Base-by-base conservation (phyloP, 2,888 invertebrate genomes). In the Schizotus pectinicornis region DNA sequence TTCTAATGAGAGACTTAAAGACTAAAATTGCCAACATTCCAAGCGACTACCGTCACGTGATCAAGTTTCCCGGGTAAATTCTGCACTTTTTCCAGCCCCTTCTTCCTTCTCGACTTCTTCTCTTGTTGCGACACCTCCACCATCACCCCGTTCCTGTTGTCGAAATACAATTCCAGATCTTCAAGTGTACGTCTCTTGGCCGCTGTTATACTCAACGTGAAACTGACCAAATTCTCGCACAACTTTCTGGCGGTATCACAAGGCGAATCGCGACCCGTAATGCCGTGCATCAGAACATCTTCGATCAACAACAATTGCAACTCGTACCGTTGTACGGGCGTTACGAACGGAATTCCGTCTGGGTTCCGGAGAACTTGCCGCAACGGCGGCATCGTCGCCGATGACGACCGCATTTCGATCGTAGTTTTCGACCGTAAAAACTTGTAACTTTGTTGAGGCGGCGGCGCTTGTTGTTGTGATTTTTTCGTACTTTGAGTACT, bases 1-100 rank as follows among this genome's bases (percentile, higher is more conserved):
- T 22, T 22, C 22, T 22, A 22, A 2, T 22, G 5, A 22, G 22
- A 39, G 13, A 39, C 8, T 13, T 39, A 39, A 11, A 8, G 7
- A 12, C 13, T 39, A 13, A 11, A n/a, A 65, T 70, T 70, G 30
- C 89, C 89, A 34, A 92, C 89, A 63, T 88, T 88, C 74, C 88
- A 92, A 1, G 93, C 93, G 45, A 91, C 89, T 12, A 92, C 88
- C 3, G 91, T 90, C 13, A 94, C 94, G 79, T 94, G 94, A 79
- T 95, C 94, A 64, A 95, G 80, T 78, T 95, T 95, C 1, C 94
- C 94, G 0, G 94, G 93, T 67, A 94, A 86, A 41, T 81, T 80
- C 34, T 79, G 76, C 69, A 91, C 86, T 75, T 89, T 89, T 62
- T 91, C 89, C 62, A 92, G 84, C 50, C 91, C 86, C 66, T 85